These are phyloP conservation scores for Phyllopteryx taeniolatus DNA, from an alignment of 2,113 vertebrate species.

Conservation along the genomic window DNA sequence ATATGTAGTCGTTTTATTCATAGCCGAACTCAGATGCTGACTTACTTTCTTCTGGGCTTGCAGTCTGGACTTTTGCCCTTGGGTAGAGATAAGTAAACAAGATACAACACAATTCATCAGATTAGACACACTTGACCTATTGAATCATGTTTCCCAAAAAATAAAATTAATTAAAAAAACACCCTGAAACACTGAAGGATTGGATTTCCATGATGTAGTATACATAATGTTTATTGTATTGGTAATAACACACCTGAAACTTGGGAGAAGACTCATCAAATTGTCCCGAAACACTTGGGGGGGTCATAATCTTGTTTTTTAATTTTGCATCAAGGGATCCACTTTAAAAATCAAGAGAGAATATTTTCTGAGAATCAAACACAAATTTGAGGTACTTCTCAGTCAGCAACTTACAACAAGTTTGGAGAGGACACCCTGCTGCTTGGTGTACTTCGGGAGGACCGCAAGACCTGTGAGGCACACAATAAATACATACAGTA, in stretches of 20 bases:
- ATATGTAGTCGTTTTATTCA: background rate
- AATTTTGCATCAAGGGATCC: background rate
- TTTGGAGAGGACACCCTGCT: background rate
- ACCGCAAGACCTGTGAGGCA: constrained; percentile 35
- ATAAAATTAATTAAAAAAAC: no score
- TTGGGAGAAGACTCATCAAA: constrained; percentile 4
- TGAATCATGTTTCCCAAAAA: background rate
- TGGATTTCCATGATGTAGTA: background rate
- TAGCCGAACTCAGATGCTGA: background rate
- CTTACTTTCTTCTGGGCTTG: constrained; percentile 60
- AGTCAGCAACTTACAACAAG: constrained; percentile 39
- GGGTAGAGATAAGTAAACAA: background rate
- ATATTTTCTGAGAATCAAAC: background rate
- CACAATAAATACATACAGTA: background rate
- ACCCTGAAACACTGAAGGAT: background rate
- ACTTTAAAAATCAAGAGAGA: constrained; percentile 21
- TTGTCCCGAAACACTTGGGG: background rate
- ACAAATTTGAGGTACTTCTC: background rate
- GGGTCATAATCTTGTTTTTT: background rate
- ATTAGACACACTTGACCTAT: background rate
- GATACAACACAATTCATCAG: background rate
- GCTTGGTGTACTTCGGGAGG: constrained; percentile 10
- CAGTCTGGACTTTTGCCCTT: constrained; percentile 40
- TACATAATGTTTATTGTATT: background rate
- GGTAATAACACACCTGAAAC: constrained; percentile 29